Conservation (phyloP, 2,113 vertebrate genomes). For the Hipposideros armiger region DNA sequence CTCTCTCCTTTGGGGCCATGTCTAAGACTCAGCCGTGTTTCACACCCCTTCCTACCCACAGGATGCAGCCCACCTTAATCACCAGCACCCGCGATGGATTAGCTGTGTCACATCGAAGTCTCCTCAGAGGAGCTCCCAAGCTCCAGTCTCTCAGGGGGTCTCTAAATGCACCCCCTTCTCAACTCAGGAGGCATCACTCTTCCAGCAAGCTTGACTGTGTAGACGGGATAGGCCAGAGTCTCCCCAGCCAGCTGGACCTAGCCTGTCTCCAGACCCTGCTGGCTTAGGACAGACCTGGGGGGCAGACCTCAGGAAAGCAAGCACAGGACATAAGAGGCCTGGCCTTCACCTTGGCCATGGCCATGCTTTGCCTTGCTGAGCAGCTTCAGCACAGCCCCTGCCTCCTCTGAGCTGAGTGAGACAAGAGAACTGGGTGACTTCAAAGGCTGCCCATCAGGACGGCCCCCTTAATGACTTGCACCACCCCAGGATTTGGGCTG, state of each 20-base stretch:
- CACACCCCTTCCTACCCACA: constrained; percentile 71
- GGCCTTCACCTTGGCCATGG: background rate
- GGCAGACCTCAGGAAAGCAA: background rate
- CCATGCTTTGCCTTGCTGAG: background rate
- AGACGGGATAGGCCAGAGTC: no score
- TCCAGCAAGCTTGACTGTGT: background rate
- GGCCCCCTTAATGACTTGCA: background rate
- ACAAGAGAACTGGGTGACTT: background rate
- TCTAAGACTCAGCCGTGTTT: constrained; percentile 83
- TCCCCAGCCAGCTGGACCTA: background rate
- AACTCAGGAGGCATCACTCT: background rate
- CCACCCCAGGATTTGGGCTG: background rate
- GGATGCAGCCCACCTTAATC: constrained; percentile 81
- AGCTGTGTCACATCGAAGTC: background rate
- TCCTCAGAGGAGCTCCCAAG: background rate
- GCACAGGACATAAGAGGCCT: background rate
- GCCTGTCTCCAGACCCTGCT: background rate
- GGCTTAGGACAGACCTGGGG: background rate
- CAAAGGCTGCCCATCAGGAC: background rate
- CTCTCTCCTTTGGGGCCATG: constrained; percentile 81
- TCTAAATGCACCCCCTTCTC: background rate
- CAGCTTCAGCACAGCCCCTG: background rate
- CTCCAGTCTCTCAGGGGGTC: background rate
- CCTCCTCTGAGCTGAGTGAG: background rate
- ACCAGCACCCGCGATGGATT: constrained; percentile 75